Percentiles rank a stretch among this genome's conserved stretches.
These are phyloP conservation scores for Strix uralensis DNA, from an alignment of 2,113 vertebrate species.

Conservation along the genomic window DNA sequence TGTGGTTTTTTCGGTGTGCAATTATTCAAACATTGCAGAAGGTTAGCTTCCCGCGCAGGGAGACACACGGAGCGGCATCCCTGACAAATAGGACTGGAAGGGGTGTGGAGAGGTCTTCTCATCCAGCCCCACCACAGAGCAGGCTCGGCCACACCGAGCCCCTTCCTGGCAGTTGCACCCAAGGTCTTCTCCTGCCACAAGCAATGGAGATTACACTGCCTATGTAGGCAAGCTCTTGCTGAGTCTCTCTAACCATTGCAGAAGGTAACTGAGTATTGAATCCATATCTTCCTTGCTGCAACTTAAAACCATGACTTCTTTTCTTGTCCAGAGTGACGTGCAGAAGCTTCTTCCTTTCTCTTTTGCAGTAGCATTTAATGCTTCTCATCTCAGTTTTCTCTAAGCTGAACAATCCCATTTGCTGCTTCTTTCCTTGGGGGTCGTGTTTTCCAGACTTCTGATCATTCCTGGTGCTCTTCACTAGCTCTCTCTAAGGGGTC, in stretches of 20 bases:
- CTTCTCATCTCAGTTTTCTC: neutral
- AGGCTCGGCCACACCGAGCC: neutral
- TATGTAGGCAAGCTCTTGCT: neutral
- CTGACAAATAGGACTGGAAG: neutral
- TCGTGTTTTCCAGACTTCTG: neutral
- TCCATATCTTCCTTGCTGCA: neutral
- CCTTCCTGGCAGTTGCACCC: neutral
- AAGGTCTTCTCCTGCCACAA: neutral
- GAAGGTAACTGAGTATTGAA: neutral
- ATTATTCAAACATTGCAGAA: constrained; percentile 18
- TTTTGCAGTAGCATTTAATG: neutral
- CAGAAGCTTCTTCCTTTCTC: neutral
- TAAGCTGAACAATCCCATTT: neutral
- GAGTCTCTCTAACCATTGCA: neutral
- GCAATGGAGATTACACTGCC: accelerated
- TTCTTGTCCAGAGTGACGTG: neutral
- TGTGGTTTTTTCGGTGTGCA: neutral
- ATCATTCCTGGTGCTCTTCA: neutral
- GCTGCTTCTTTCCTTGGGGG: neutral
- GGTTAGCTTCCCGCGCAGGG: neutral
- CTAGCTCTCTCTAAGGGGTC: neutral
- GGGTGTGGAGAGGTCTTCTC: neutral
- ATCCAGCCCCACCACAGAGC: neutral
- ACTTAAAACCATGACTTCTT: neutral
- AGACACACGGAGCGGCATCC: neutral